A percentile compares a stretch with the other conserved stretches of the same genome.
Conservation (phyloP, 2,113 vertebrate genomes). For the Scolopax mira region DNA sequence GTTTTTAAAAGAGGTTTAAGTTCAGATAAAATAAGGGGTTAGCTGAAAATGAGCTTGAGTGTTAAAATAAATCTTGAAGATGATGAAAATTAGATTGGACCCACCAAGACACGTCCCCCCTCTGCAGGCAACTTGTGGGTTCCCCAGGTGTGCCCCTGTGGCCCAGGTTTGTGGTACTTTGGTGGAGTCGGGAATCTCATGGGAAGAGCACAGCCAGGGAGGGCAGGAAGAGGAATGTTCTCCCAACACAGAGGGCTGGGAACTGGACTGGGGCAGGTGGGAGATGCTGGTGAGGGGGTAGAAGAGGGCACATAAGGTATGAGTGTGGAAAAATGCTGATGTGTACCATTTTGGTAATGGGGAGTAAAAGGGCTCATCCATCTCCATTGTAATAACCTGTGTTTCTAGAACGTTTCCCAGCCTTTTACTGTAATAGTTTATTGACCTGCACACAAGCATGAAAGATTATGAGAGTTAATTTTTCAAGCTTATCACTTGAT, state of each 20-base stretch:
- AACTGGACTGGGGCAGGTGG: not conserved
- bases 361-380: not conserved
- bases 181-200: not conserved
- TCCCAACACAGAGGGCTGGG: not conserved
- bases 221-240: not conserved
- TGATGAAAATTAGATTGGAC: not conserved
- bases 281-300: not conserved
- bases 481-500: constrained; percentile 50
- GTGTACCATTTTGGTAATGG: not conserved
- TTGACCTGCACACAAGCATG: constrained; percentile 12
- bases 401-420: constrained; percentile 28
- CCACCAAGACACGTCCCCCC: fast-evolving
- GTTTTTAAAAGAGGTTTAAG: not conserved
- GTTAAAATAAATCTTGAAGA: not conserved
- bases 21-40: not conserved
- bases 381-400: not conserved
- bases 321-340: not conserved
- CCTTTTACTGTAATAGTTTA: constrained; percentile 43
- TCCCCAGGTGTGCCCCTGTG: not conserved
- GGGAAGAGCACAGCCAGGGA: not conserved
- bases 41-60: not conserved
- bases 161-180: not conserved
- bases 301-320: not conserved
- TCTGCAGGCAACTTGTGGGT: not conserved
- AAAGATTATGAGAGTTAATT: constrained; percentile 42